Evolutionary conservation across 2,113 vertebrate genomes (phyloP).

Genomic region (Dissostichus mawsoni): DNA sequence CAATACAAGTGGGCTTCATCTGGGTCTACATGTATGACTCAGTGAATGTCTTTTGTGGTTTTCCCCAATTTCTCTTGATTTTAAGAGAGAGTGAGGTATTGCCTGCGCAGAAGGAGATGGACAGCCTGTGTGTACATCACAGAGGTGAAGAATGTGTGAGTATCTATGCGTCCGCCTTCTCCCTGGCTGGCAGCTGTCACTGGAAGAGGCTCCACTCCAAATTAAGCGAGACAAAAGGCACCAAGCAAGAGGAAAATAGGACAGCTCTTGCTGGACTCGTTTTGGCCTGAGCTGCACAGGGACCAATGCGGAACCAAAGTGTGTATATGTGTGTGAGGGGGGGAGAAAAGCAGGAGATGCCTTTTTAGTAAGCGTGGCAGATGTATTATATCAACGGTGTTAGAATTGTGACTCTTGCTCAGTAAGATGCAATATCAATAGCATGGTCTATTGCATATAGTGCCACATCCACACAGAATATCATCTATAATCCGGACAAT

Average conservation of each 20-base stretch:
- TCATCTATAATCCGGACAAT: conserved; percentile 46
- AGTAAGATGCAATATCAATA: conserved; percentile 74
- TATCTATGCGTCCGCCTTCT: conserved; percentile 35
- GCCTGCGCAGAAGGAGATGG: conserved; percentile 5
- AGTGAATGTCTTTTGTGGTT: not conserved
- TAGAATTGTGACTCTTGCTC: conserved; percentile 66
- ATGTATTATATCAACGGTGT: conserved; percentile 54
- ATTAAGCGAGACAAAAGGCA: conserved; percentile 69
- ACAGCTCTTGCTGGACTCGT: conserved; percentile 62
- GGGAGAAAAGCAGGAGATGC: conserved; percentile 48
- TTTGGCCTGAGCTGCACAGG: conserved; percentile 55
- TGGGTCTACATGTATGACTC: conserved; percentile 2
- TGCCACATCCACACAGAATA: conserved; percentile 60
- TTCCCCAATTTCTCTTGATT: not conserved
- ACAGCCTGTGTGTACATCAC: conserved; percentile 15
- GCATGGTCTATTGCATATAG: conserved; percentile 67
- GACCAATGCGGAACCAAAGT: conserved; percentile 34
- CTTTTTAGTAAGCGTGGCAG: conserved; percentile 53
- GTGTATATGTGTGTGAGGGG: conserved; percentile 29
- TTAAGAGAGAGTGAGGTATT: not conserved
- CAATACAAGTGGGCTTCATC: not conserved
- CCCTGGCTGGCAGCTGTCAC: conserved; percentile 69
- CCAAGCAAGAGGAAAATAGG: conserved; percentile 67
- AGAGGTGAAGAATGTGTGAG: conserved; percentile 26
- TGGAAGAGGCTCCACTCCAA: conserved; percentile 65